Base-by-base conservation (phyloP, 2,888 invertebrate species). In the Geotrupes spiniger region DNA sequence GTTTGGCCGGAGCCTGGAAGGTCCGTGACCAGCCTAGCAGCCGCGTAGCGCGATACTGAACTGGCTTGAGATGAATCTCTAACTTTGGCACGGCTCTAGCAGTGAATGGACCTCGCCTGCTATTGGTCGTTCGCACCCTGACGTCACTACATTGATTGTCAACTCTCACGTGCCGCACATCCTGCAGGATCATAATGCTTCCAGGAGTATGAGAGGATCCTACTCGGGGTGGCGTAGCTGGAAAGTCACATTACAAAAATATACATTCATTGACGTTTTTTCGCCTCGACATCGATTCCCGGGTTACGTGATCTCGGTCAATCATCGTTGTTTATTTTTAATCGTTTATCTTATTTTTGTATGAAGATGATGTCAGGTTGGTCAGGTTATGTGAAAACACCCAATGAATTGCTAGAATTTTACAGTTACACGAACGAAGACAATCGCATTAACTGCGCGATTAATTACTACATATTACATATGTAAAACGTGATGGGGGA, bases 81-180 rank as follows among this genome's bases (percentile, higher is more conserved):
- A 61, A 62, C 66, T 62, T 64, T 63, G 57, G 54, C 65, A 65
- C 51, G 51, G 51, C 37, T 42, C 42, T 33, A 11, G 36, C 71
- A 70, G 73, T 85, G 85, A 85, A 85, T 85, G 85, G 82, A 81
- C 76, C 78, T 69, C 70, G 60, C 63, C 65, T 61, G 69, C 65
- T 73, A 85, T 85, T 85, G 85, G 85, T 72, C 66, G 66, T 68
- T 63, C 51, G 58, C 60, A 57, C 63, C 58, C 80, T 85, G 85
- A 85, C 86, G 86, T 86, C 85, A 85, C 79, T 68, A 79, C 81
- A 83, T 83, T 81, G 83, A 80, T 80, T 83, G 79, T 79, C 77
- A 73, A 73, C 71, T 70, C 70, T 77, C 77, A 78, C 78, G 77
- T 77, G 74, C 69, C 72, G 69, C 43, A 52, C 53, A 59, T 54